phyloP scores from a whole-genome alignment of 2,888 invertebrate species.

The Trichopoda pennipes region DNA sequence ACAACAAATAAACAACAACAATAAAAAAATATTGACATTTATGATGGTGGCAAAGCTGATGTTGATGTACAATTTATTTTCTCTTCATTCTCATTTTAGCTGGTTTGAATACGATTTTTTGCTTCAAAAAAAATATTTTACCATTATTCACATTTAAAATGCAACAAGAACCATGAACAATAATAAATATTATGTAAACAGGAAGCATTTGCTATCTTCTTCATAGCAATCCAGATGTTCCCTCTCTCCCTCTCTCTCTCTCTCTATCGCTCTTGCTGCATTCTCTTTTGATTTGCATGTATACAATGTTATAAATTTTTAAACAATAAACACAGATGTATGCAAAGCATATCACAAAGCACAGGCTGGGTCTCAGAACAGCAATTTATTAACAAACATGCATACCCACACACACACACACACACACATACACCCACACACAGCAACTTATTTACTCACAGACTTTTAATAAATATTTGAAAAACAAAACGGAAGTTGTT shows the following conservation, averaged over 20 bases:
- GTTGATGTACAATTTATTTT: neutral
- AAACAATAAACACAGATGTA: slow-evolving; percentile 6
- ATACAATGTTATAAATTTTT: slow-evolving; percentile 27
- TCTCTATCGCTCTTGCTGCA: too few relatives aligned
- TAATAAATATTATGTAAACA: slow-evolving; percentile 38
- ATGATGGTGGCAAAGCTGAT: slow-evolving; percentile 28
- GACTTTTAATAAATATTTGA: slow-evolving; percentile 20
- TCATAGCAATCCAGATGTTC: neutral
- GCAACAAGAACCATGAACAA: slow-evolving; percentile 38
- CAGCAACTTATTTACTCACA: neutral
- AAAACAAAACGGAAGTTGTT: slow-evolving; percentile 47
- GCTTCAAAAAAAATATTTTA: neutral
- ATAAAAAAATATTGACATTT: slow-evolving; percentile 47
- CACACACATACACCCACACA: slow-evolving; percentile 1
- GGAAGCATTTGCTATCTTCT: slow-evolving; percentile 37
- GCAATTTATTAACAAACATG: neutral
- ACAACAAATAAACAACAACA: too few relatives aligned
- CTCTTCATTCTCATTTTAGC: neutral
- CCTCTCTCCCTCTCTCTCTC: too few relatives aligned
- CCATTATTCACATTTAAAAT: slow-evolving; percentile 16
- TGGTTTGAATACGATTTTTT: too few relatives aligned
- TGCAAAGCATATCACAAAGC: neutral
- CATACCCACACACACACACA: neutral
- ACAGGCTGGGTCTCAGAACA: neutral
- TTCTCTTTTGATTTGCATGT: slow-evolving; percentile 6